Evolutionary conservation across 1,140 invertebrate genomes (phyloP).

Genomic region (Hyposmocoma kahamanoa): DNA sequence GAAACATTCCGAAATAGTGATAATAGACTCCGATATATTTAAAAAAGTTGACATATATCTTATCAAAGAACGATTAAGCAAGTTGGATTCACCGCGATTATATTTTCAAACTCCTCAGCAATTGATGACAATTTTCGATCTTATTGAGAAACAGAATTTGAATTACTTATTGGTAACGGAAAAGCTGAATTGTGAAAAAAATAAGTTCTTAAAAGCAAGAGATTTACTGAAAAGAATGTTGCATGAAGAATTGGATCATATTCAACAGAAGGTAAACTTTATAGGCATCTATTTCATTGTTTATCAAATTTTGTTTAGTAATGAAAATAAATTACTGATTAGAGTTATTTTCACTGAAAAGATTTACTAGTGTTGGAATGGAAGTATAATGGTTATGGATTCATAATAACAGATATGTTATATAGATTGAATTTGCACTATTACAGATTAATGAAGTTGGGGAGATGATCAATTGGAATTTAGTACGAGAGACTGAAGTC

Average conservation of each 20-base stretch:
- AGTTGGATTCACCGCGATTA: constrained; percentile 61
- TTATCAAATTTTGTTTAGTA: too few relatives aligned
- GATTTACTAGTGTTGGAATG: not conserved
- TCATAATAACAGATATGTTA: not conserved
- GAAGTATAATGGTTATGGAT: too few relatives aligned
- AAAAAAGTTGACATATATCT: constrained; percentile 30
- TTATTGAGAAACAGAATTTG: constrained; percentile 78
- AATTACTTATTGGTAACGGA: constrained; percentile 78
- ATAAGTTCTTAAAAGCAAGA: constrained; percentile 50
- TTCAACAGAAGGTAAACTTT: constrained; percentile 45
- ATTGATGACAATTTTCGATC: constrained; percentile 72
- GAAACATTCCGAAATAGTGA: constrained; percentile 35
- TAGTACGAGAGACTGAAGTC: constrained; percentile 43
- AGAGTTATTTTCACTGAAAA: not conserved
- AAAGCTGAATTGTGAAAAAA: constrained; percentile 72
- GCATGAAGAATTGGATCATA: constrained; percentile 38
- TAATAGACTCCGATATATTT: constrained; percentile 46
- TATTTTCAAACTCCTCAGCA: constrained; percentile 76
- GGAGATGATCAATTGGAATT: constrained; percentile 39
- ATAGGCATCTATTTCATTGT: too few relatives aligned
- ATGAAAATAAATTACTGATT: too few relatives aligned
- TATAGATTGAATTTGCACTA: not conserved
- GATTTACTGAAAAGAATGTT: constrained; percentile 33
- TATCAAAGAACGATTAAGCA: constrained; percentile 62
- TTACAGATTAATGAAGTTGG: constrained; percentile 50